Conservation (phyloP, 1,140 invertebrate genomes). For the Yoshiicerus persimilis region DNA sequence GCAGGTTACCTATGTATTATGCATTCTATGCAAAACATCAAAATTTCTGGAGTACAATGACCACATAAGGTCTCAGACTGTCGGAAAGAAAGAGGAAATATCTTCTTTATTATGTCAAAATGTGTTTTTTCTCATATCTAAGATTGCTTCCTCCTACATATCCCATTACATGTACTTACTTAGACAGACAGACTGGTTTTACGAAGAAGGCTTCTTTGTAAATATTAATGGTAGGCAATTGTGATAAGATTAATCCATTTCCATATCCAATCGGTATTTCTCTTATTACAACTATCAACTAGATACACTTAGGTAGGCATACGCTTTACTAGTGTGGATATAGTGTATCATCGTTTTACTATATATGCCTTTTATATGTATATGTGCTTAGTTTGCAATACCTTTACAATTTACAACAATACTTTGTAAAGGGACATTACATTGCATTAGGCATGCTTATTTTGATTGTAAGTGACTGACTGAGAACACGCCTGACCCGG, state of each 20-base stretch:
- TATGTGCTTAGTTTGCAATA: too few species aligned
- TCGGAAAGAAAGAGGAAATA: not conserved
- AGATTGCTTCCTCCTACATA: not conserved
- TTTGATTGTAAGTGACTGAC: not conserved
- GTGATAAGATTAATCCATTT: not conserved
- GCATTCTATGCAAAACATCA: not conserved
- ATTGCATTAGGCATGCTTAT: not conserved
- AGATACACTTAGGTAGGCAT: not conserved
- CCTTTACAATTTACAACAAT: too few species aligned
- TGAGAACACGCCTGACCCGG: not conserved
- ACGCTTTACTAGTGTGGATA: not conserved
- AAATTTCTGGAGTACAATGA: constrained; percentile 16
- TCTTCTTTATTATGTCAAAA: constrained; percentile 5
- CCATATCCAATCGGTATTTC: not conserved
- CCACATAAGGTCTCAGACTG: not conserved
- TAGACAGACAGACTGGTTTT: not conserved
- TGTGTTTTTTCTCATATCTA: not conserved
- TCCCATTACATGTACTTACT: not conserved
- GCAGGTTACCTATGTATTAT: not conserved
- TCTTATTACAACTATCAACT: not conserved
- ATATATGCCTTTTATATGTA: not conserved
- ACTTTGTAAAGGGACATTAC: not conserved
- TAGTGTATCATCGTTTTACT: not conserved
- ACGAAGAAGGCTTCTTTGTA: not conserved
- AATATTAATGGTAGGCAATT: not conserved